phyloP scores from a whole-genome alignment of 1,140 invertebrate genomes.

The Radopholus similis region DNA sequence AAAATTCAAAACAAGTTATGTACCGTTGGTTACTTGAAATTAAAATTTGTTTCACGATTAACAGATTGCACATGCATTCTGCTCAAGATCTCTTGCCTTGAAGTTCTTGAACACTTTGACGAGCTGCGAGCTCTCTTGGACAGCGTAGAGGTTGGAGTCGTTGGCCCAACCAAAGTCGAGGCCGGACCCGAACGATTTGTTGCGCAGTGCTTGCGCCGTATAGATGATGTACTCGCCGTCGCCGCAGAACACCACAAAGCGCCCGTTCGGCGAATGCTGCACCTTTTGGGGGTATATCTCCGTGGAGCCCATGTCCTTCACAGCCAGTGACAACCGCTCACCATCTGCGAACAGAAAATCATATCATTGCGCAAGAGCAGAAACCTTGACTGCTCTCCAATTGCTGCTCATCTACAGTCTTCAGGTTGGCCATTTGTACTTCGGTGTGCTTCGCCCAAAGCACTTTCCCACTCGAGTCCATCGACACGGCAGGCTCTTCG shows the following conservation, averaged over 20 bases:
- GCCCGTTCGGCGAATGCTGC: conserved; percentile 94
- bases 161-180: conserved; percentile 98
- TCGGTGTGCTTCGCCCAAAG: conserved; percentile 97
- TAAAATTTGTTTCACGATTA: no score
- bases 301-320: conserved; percentile 98
- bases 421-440: conserved; percentile 93
- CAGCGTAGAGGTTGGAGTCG: conserved; percentile 88
- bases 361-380: neutral
- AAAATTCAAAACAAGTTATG: neutral
- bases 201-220: conserved; percentile 94
- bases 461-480: conserved; percentile 96
- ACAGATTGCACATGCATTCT: no score
- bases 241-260: conserved; percentile 91
- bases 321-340: conserved; percentile 80
- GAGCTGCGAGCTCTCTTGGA: conserved; percentile 80
- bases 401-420: conserved; percentile 64
- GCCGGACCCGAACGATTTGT: conserved; percentile 95
- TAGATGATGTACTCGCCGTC: conserved; percentile 99
- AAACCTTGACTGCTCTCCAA: conserved; percentile 50
- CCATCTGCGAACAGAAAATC: conserved; percentile 68
- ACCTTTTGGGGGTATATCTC: conserved; percentile 99
- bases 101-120: conserved; percentile 66
- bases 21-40: no score
- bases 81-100: conserved; percentile 30
- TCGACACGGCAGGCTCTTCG: conserved; percentile 96